phyloP scores from a whole-genome alignment of 30 jellyfish, hydroid and myxozoan species.

The Chironex yamaguchii region DNA sequence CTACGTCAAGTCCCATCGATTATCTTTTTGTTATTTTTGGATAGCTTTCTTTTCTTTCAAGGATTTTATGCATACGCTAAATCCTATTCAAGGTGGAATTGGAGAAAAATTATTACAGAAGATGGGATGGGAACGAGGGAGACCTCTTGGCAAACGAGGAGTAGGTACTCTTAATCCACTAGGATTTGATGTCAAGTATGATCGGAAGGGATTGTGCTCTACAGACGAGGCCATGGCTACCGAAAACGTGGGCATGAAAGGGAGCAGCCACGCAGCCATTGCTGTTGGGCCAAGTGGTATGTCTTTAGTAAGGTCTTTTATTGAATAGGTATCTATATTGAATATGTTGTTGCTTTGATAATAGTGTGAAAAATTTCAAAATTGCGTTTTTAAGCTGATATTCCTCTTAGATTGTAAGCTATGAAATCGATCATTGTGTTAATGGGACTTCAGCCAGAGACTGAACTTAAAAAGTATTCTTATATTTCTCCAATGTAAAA shows the following conservation, averaged over 20 bases:
- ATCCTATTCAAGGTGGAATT: constrained; percentile 89
- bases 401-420: too few relatives aligned
- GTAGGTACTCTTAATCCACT: constrained; percentile 82
- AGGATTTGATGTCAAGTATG: constrained; percentile 72
- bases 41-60: constrained; percentile 9
- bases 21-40: too few relatives aligned
- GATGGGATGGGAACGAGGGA: constrained; percentile 98
- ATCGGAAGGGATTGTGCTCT: constrained; percentile 86
- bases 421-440: too few relatives aligned
- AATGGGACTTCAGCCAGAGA: too few relatives aligned
- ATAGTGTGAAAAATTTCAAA: too few relatives aligned
- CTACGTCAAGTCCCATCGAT: too few relatives aligned
- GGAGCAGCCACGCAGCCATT: neutral
- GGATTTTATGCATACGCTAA: constrained; percentile 87
- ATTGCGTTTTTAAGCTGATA: too few relatives aligned
- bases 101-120: constrained; percentile 87
- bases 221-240: constrained; percentile 63
- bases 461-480: too few relatives aligned
- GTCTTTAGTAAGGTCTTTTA: too few relatives aligned
- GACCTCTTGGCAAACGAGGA: constrained; percentile 90
- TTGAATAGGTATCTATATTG: too few relatives aligned
- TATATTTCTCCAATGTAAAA: too few relatives aligned
- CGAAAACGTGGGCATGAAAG: constrained; percentile 25
- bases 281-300: neutral
- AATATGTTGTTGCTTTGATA: too few relatives aligned